Base-by-base conservation (phyloP, 2,113 vertebrate genomes). In the Rhinoderma darwinii region DNA sequence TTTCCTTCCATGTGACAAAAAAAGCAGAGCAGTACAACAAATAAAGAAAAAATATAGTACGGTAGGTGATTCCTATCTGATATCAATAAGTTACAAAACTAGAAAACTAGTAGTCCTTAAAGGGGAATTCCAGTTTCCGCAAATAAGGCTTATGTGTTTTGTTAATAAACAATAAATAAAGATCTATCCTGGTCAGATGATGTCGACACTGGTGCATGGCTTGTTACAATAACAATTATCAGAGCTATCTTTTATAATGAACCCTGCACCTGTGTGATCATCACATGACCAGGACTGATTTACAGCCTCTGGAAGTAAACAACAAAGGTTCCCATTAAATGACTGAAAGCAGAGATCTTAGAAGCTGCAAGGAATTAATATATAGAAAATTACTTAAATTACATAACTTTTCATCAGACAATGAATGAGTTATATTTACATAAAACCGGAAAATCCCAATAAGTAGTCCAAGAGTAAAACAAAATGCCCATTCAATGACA, bases 1-100 rank as follows among this genome's bases (percentile, higher is more conserved):
- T 0, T 95, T 92, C 89, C 89, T 96, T 82, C 93, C 89, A 6
- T 96, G 95, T 2, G 94, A 95, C 84, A 93, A 92, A 44, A 93
- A 89, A 56, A 95, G 89, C 91, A 89, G 66, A n/a, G 89, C 90
- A 0, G 83, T 95, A 54, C 88, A 89, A 56, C 39, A 91, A 44
- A 89, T 95, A 11, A 95, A 90, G 90, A 89, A 86, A 0, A 89
- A 84, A 0, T 95, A 94, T 1, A 35, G 4, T 0, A 91, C 90
- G 93, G 95, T 95, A 6, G 89, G 92, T 74, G 18, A 15, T n/a
- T n/a, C 17, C 20, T 43, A 4, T 43, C n/a, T 7, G n/a, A 7
- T 75, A 1, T 47, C 30, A 22, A 11, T 20, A 17, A 30, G 17
- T 37, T 70, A 47, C n/a, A 47, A 47, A 30, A 75, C 12, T 75